These are phyloP conservation scores for Sarcophaga bullata DNA, from an alignment of 1,140 invertebrate species.

Conservation along the genomic window DNA sequence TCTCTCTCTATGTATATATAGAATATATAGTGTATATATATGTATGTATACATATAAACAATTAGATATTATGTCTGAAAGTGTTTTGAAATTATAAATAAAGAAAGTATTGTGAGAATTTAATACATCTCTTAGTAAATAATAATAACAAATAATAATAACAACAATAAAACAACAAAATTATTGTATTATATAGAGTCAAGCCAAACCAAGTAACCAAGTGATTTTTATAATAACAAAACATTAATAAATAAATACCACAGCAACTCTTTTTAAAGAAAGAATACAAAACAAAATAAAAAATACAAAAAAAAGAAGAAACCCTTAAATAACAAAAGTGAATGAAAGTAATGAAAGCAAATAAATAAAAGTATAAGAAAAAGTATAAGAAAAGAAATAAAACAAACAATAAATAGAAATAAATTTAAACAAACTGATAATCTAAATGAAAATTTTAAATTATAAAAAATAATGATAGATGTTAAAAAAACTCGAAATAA, in stretches of 20 bases:
- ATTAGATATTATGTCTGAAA: too few relatives aligned
- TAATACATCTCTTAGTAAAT: too few relatives aligned
- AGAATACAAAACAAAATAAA: not conserved
- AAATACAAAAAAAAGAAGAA: not conserved
- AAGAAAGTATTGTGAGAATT: too few relatives aligned
- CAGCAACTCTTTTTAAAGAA: not conserved
- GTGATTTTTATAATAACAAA: not conserved
- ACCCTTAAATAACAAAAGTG: constrained; percentile 13
- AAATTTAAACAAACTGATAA: too few relatives aligned
- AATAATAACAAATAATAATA: too few relatives aligned
- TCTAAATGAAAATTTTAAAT: not conserved
- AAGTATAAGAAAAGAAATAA: not conserved
- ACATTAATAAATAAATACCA: not conserved
- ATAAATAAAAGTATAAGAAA: not conserved
- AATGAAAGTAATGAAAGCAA: constrained; percentile 22
- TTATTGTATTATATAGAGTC: too few relatives aligned
- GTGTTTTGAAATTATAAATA: too few relatives aligned
- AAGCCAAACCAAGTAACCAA: not conserved
- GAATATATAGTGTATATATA: too few relatives aligned
- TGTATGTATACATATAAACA: too few relatives aligned
- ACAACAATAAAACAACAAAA: too few relatives aligned
- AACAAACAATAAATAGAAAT: not conserved
- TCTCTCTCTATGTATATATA: too few relatives aligned
- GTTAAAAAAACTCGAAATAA: constrained; percentile 43
- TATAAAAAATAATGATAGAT: constrained; percentile 45